phyloP scores from a whole-genome alignment of 2,113 vertebrate species.

The pig (Sus scrofa) region T2T-Sscrofa CM000823.6:14332001-14332500 shows the following conservation, averaged over 20 bases:
- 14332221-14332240: conserved; percentile 52
- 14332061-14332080: not conserved
- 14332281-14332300: conserved; percentile 52
- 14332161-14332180: not conserved
- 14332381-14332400: rapidly evolving
- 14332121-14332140: not conserved
- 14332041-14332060: not conserved
- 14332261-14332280: not conserved
- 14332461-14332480: not conserved
- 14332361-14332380: not conserved
- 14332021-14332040: not conserved
- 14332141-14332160: conserved; percentile 58
- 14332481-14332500: not conserved
- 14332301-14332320: conserved; percentile 15
- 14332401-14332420: too few relatives aligned
- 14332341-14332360: not conserved
- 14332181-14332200: conserved; percentile 1
- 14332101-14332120: not conserved
- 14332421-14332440: not conserved
- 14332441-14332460: not conserved
- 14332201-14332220: conserved; percentile 39
- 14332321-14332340: conserved; percentile 2
- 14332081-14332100: not conserved
- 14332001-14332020: not conserved
- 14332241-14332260: conserved; percentile 45